Evolutionary conservation across 2,888 invertebrate species (phyloP), one percentile per base, ranked within the genome.

Genomic region (Clepsis dumicolana): DNA sequence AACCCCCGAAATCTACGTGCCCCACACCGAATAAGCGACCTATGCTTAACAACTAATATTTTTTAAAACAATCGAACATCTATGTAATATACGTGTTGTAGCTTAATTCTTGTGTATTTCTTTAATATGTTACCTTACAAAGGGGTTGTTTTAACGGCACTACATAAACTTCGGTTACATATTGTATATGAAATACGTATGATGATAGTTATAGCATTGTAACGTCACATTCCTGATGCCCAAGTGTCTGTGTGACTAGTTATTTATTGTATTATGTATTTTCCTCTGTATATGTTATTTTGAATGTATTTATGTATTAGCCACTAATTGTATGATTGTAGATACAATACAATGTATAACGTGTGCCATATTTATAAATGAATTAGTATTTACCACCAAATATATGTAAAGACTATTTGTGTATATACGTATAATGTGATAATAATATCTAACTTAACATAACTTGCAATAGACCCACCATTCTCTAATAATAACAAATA

Each of bases 1-100:
- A 16, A 85, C 86, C 1, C 85, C 88, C 0, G 90, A 90, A 76
- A 76, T 91, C 35, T 64, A 70, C 4, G 79, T 87, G 5, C 83
- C 84, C 18, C 85, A 86, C 66, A 71, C 38, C 29, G 80, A 83
- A 70, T 86, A 74, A 75, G 25, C 50, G 57, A 71, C 52, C 53
- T 59, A 66, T 61, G 65, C 57, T 62, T 29, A 41, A 21, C 32
- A 16, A 24, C 44, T 29, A 25, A 53, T 44, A n/a, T 65, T 24
- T 54, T 44, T 8, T 5, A 8, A 54, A 4, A 18, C 32, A 29
- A 32, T 54, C 32, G 21, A 56, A 24, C 35, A 35, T 44, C 48
- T 25, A 18, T 38, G 16, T 8, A 12, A 24, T n/a, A 18, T 54
- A 12, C 16, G 24, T 52, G 4, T 57, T 50, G 48, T 48, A 50